A percentile compares a stretch with the other conserved stretches of the same genome.
Conservation (phyloP, 1,140 invertebrate genomes). For the Ganaspis sp. region DNA sequence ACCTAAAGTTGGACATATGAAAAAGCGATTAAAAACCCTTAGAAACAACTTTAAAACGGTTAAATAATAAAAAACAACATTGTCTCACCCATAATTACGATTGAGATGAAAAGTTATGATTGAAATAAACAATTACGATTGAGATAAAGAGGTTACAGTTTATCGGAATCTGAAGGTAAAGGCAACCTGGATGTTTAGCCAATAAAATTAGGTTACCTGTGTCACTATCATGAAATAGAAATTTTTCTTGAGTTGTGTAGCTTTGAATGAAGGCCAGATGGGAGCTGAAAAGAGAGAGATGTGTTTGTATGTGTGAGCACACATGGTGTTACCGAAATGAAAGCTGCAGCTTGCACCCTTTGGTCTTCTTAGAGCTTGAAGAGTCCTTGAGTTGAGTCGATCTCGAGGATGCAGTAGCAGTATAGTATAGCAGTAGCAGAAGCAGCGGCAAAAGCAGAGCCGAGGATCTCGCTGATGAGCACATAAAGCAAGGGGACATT, state of each 20-base stretch:
- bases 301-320: not conserved
- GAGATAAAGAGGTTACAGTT: too few species aligned
- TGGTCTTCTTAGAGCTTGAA: not conserved
- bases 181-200: too few species aligned
- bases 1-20: too few species aligned
- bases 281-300: not conserved
- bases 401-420: not conserved
- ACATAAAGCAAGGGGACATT: not conserved
- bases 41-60: too few species aligned
- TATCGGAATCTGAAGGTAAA: too few species aligned
- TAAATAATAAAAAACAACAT: too few species aligned
- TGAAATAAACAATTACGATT: too few species aligned
- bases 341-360: constrained; percentile 18
- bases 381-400: constrained; percentile 11
- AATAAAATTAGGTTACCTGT: too few species aligned
- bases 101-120: too few species aligned
- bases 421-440: not conserved
- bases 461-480: not conserved
- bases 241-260: not conserved
- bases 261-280: not conserved
- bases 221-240: not conserved
- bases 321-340: constrained; percentile 2
- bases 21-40: too few species aligned
- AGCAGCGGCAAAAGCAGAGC: not conserved
- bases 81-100: too few species aligned